Conservation (phyloP, 2,888 invertebrate genomes). For the Drosophila pseudotakahashii region DNA sequence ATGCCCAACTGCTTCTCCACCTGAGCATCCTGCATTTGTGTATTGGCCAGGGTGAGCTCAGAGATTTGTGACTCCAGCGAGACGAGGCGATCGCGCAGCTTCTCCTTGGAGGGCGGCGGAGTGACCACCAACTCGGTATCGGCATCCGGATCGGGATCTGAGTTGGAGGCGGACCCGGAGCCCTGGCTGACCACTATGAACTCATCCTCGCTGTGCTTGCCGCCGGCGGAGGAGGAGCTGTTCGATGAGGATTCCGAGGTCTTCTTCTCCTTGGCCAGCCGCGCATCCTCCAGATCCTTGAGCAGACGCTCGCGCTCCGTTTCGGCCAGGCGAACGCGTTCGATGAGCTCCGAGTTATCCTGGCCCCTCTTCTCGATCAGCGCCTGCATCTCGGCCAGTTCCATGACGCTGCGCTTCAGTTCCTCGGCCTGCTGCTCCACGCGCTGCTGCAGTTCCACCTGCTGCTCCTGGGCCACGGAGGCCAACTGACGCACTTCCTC, state of each 20-base stretch:
- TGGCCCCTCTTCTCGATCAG: conserved; percentile 76
- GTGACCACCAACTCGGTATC: conserved; percentile 52
- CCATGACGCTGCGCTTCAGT: conserved; percentile 66
- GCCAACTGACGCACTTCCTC: conserved; percentile 51
- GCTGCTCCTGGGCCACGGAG: conserved; percentile 42
- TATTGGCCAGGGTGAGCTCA: conserved; percentile 72
- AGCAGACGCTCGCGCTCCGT: conserved; percentile 5
- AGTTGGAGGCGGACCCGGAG: conserved; percentile 49
- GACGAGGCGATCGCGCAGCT: conserved; percentile 82
- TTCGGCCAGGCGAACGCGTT: conserved; percentile 72
- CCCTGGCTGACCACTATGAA: conserved; percentile 81
- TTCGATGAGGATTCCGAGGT: conserved; percentile 78
- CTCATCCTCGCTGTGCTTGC: conserved; percentile 81
- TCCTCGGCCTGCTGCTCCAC: conserved; percentile 75
- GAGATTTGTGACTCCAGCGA: conserved; percentile 76
- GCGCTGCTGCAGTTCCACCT: conserved; percentile 60
- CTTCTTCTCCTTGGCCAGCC: conserved; percentile 72
- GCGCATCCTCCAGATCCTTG: conserved; percentile 73
- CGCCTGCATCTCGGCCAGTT: conserved; percentile 74
- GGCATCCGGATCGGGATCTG: conserved; percentile 52
- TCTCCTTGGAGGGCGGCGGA: conserved; percentile 72
- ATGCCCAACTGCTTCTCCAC: conserved; percentile 76
- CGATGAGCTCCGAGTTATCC: conserved; percentile 77
- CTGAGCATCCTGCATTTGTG: conserved; percentile 76
- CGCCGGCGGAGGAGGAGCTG: conserved; percentile 66